Base-by-base conservation (phyloP, 2,113 vertebrate species). In the Bufo bufo region DNA sequence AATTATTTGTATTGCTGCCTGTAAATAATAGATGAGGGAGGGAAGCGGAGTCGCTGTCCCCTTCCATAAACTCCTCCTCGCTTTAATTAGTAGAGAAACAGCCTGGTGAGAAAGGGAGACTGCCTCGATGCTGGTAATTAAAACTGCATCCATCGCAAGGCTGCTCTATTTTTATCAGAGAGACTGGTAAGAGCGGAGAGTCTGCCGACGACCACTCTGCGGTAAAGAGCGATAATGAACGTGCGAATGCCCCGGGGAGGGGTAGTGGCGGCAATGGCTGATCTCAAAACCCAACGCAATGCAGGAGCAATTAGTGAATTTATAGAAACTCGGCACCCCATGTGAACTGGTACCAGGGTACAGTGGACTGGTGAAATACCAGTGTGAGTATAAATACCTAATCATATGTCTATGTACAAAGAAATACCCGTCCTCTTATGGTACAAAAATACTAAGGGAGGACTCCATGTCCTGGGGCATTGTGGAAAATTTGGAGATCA, bases 221-320 rank as follows among this genome's bases (percentile, higher is more conserved):
- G 97, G 97, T 98, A 98, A 97, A 97, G 96, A 97, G 96, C 96
- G 96, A 97, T 98, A 97, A 98, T 97, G 97, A 98, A 97, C 97
- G 96, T 97, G 97, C 96, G 96, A 97, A 96, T 96, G 95, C 96
- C 96, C 96, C 92, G 94, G 72, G 93, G 94, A 93, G 94, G 95
- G 95, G 95, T 94, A 95, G 95, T 95, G 94, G 95, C 96, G 95
- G 96, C 93, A 92, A 96, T 95, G 96, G 96, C 94, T 96, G 96
- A 96, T 96, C 96, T 96, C 95, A 95, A 95, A 96, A 94, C 95
- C 95, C 20, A 95, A 96, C 95, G 96, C 94, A 96, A 96, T 94
- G 95, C 94, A 95, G 95, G 96, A 96, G 95, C 96, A 96, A 96
- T 96, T 96, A 95, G 92, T 96, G 96, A 94, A 94, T 96, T 95